Evolutionary conservation across 2,113 vertebrate genomes (phyloP), one percentile per base, ranked within the genome.

Genomic region (Pedionomus torquatus): DNA sequence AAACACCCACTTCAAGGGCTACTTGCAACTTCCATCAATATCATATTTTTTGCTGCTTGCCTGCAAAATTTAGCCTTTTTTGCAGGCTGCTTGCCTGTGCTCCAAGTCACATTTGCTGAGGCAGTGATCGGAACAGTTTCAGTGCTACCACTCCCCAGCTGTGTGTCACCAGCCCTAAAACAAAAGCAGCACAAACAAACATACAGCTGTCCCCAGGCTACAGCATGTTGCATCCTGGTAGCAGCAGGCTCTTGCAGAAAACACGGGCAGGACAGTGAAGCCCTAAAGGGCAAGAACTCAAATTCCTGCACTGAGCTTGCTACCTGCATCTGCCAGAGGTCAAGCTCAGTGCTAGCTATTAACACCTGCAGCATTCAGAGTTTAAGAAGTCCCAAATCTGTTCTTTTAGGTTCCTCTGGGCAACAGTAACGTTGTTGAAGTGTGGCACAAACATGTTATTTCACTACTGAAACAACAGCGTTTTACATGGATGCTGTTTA

Each of bases 381-480:
- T 4, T 54, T 25, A 23, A 31, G 11, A 15, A 23, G 30, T 30
- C 18, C 23, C n/a, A 58, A 5, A 43, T 28, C 10, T 58, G 33
- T 11, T 39, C 19, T 49, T 69, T 12, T 1, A 18, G 19, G 17
- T 35, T 43, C 24, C 44, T 75, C 19, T 26, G 14, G 35, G 14
- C 39, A 28, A 2, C 15, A 63, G 19, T 8, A 35, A 19, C 0
- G 2, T 3, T 25, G 17, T 4, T 43, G 20, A 80, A 28, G 14
- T 11, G 1, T 9, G 5, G 15, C 49, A 13, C 35, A 49, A 41
- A 41, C 1, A 7, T 3, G 7, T 10, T 4, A 18, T 31, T 48
- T 41, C 16, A 2, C 3, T 5, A 0, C 39, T 5, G 23, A 63
- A 41, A 13, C 13, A 31, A 1, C 0, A 2, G 9, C 4, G 6